Base-by-base conservation (phyloP, 2,797 vertebrate species). In the Poeciliopsis paucimaculata region DNA sequence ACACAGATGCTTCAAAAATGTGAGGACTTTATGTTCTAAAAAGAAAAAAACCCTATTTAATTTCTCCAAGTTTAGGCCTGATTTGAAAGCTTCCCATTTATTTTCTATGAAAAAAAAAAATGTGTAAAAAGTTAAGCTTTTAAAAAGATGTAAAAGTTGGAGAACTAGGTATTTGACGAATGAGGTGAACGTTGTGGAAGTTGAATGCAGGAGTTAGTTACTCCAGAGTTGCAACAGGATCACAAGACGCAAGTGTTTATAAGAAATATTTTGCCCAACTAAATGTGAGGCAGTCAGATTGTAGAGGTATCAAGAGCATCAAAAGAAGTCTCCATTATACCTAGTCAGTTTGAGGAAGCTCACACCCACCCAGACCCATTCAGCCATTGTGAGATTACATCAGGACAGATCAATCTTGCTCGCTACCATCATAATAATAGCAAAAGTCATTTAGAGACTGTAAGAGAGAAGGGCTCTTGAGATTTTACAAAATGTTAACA, bases 311-410 rank as follows among this genome's bases (percentile, higher is more conserved):
- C 57, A 41, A 66, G 83, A 79, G 79, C 62, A 41, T 80, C 79
- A 76, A 75, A 87, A 89, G 79, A 84, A 85, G 84, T 84, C 80
- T 89, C 83, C 87, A 82, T 87, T 87, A 90, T 82, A 87, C 83
- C 78, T 82, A 84, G 87, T 91, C 90, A 85, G 77, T 88, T 87
- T 79, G 51, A 83, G 75, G 87, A 87, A 75, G 85, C 86, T 89
- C 85, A 87, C 88, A 86, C 88, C 84, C 84, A 86, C 73, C 79
- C 73, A 71, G 82, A 34, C 81, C 84, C 86, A 75, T 84, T 89
- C 87, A 81, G 80, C 82, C 81, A 74, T 71, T 18, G 75, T 43
- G 79, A 90, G 90, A 93, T 89, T 87, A 87, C 88, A 91, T 90
- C 86, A 84, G 81, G 85, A 71, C 49, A 77, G 86, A 92, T 93